phyloP scores from a whole-genome alignment of 2,113 vertebrate genomes.

The Corvus cornix region DNA sequence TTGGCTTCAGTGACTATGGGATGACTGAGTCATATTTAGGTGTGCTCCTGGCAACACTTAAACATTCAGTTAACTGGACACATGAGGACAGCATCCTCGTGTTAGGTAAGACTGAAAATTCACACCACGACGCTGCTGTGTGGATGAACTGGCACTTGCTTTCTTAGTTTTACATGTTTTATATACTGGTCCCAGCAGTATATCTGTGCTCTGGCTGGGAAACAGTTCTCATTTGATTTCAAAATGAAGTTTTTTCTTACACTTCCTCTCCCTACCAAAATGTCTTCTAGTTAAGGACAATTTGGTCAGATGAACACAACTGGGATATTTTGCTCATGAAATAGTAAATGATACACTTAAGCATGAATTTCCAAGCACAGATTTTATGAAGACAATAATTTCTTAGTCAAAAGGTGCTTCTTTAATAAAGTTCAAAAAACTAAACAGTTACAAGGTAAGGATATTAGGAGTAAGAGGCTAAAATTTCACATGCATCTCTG shows the following conservation, averaged over 20 bases:
- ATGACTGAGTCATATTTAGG: background rate
- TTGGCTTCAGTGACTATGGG: background rate
- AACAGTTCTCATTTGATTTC: background rate
- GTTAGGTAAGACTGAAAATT: background rate
- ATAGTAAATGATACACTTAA: background rate
- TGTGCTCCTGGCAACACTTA: background rate
- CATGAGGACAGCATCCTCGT: background rate
- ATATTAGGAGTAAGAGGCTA: background rate
- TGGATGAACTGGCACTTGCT: background rate
- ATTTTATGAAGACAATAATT: background rate
- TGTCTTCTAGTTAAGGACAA: background rate
- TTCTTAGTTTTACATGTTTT: background rate
- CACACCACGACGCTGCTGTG: background rate
- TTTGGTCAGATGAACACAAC: background rate
- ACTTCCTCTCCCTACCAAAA: background rate
- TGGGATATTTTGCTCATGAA: background rate
- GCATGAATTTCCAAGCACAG: background rate
- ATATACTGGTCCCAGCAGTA: background rate
- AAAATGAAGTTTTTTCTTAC: background rate
- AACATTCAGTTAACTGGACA: background rate
- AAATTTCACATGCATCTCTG: background rate
- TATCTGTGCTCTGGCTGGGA: background rate
- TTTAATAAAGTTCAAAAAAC: background rate
- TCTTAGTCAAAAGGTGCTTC: background rate
- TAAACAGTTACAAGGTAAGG: background rate